Percentiles rank a stretch among this genome's conserved stretches.
Evolutionary conservation across 1,140 invertebrate species (phyloP).

Genomic region (Acromyrmex heyeri): DNA sequence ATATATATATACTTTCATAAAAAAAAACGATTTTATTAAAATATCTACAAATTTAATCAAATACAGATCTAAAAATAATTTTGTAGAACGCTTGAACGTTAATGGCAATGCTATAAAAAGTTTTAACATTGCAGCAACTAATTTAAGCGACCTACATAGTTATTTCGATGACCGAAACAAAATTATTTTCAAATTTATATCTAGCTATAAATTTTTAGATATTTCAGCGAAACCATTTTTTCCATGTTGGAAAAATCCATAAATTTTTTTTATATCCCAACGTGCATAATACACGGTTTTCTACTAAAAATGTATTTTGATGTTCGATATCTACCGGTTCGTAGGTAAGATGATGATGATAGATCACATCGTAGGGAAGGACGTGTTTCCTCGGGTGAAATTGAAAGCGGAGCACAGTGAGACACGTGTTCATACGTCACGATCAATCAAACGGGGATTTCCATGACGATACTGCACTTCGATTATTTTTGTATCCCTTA

Average conservation of each 20-base stretch:
- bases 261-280: neutral
- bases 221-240: too few species aligned
- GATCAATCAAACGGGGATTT: conserved; percentile 54
- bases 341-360: conserved; percentile 52
- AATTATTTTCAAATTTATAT: too few species aligned
- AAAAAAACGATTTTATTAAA: too few species aligned
- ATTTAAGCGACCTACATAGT: too few species aligned
- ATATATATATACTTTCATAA: too few species aligned
- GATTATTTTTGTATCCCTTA: conserved; percentile 17
- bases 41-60: too few species aligned
- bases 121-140: too few species aligned
- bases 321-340: conserved; percentile 38
- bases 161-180: too few species aligned
- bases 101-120: too few species aligned
- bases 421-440: conserved; percentile 56
- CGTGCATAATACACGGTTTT: neutral
- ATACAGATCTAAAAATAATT: too few species aligned
- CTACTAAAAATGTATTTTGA: conserved; percentile 24
- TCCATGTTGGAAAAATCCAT: neutral
- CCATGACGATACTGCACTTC: conserved; percentile 12
- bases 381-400: conserved; percentile 20
- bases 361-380: conserved; percentile 38
- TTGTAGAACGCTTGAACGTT: too few species aligned
- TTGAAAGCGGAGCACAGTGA: conserved; percentile 47
- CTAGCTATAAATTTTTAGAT: too few species aligned